These are phyloP conservation scores for Limonius californicus DNA, from an alignment of 1,140 invertebrate species.

Conservation along the genomic window DNA sequence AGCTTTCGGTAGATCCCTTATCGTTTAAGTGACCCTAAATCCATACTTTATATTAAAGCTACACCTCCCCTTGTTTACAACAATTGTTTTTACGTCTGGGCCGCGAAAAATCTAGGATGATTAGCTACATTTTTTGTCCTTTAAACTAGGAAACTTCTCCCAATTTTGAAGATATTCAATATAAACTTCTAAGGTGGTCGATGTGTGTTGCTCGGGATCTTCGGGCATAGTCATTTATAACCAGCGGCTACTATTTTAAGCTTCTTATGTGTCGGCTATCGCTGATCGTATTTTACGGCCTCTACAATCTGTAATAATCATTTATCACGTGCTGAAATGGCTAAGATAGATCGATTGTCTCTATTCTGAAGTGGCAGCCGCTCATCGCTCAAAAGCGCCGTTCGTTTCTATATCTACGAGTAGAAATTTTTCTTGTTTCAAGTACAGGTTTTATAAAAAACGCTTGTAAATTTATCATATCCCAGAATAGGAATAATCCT, in stretches of 20 bases:
- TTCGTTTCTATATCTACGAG: background rate
- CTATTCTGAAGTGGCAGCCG: conserved; percentile 34
- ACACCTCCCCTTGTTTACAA: background rate
- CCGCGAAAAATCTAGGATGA: too few species aligned
- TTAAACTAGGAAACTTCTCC: too few species aligned
- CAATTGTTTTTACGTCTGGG: too few species aligned
- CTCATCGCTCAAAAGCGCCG: background rate
- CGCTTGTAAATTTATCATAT: too few species aligned
- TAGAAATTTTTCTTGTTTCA: background rate
- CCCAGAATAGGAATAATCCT: too few species aligned
- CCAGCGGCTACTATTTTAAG: conserved; percentile 4
- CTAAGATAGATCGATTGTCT: conserved; percentile 41
- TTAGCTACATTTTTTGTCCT: too few species aligned
- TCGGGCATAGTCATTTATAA: conserved; percentile 1
- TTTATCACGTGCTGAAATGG: conserved; percentile 36
- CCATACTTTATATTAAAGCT: conserved; percentile 6
- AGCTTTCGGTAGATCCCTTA: conserved; percentile 7
- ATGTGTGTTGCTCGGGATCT: background rate
- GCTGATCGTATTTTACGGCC: conserved; percentile 23
- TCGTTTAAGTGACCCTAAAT: conserved; percentile 12
- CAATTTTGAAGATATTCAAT: background rate
- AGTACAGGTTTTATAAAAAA: too few species aligned
- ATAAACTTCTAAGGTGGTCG: background rate
- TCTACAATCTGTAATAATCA: conserved; percentile 34
- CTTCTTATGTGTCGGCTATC: conserved; percentile 14